Evolutionary conservation across 1,140 invertebrate species (phyloP), one percentile per base, ranked within the genome.

Genomic region (Solenopsis fugax): DNA sequence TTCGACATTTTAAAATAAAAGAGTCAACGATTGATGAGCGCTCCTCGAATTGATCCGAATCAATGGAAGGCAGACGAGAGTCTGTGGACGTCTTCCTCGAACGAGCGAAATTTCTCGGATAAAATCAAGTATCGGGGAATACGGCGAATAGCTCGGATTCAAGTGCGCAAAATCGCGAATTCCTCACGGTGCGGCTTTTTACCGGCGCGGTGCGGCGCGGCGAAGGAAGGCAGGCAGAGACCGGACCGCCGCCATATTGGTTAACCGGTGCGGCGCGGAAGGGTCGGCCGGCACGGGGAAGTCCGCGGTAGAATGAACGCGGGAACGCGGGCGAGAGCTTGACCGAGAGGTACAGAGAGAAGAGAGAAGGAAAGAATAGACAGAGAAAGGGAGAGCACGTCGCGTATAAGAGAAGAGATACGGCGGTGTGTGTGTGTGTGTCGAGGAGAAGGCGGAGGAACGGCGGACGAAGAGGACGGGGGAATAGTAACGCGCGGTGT

Each of bases 401-500:
- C 41, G 54, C 78, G 67, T 54, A 65, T 3, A 56, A 77, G 54
- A 56, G 71, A 86, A 86, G 67, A 77, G 77, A 85, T 48, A 18
- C 12, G 24, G 78, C 50, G 54, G 56, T 18, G 37, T n/a, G n/a
- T n/a, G n/a, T n/a, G n/a, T n/a, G n/a, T n/a, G n/a, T n/a, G n/a
- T n/a, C n/a, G 24, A 78, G 45, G 58, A 48, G 64, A 58, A 73
- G 58, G 37, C 67, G 45, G 72, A 56, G 60, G 52, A 67, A 67
- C 41, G 41, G 7, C 41, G 41, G 41, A 21, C 12, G 65, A 56
- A 52, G 45, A 54, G n/a, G 88, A 92, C 71, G 85, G 85, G 85
- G 89, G 91, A 92, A 90, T 92, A 88, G 90, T 89, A 92, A 89
- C 85, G 92, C 92, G 86, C 91, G 69, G 85, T 94, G 86, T 94